Base-by-base conservation (phyloP, 2,888 invertebrate species). In the Amblyteles armatorius region DNA sequence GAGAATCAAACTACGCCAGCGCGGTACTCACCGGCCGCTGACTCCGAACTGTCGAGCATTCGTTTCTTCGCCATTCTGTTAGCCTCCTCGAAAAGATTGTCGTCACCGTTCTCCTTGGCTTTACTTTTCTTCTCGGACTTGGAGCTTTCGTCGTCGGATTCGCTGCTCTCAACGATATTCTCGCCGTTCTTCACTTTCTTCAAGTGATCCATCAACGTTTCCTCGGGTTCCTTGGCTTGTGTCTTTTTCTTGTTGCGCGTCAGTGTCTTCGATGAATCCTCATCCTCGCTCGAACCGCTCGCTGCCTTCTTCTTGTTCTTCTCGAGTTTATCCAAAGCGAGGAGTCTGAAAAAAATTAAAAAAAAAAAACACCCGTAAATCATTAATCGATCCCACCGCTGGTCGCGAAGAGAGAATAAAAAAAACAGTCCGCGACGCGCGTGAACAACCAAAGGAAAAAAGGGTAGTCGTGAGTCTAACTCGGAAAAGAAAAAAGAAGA, bases 171-270 rank as follows among this genome's bases (percentile, higher is more conserved):
- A 11, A 82, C 73, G 16, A 73, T 33, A 16, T 76, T 60, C 40
- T 88, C 85, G 6, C 82, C 86, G 36, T 91, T 89, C 11, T 90
- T 81, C 2, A 89, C 80, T 67, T 86, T 91, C 29, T 90, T 73
- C 26, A 93, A 86, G 69, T 93, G 90, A 87, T 92, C 89, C 83
- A 91, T 52, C 11, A 91, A 84, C 33, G 89, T 89, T 7, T 92
- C 92, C 50, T 89, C 88, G 3, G 83, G 82, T 26, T 89, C 89
- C 63, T 90, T 88, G 1, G 84, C 48, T 40, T 72, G 22, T 48
- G 78, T 83, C 72, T 85, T 87, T 48, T 82, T 90, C 33, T 79
- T 88, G 0, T 19, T 36, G 63, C 71, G 76, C 72, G 68, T 40
- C 48, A 82, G 71, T 4, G 69, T 26, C 44, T 57, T 80, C 55